Percentiles rank a stretch among this genome's conserved stretches.
Conservation (phyloP, 53 echinoderm and acorn worm genomes). For the Temnopleurus reevesii region DNA sequence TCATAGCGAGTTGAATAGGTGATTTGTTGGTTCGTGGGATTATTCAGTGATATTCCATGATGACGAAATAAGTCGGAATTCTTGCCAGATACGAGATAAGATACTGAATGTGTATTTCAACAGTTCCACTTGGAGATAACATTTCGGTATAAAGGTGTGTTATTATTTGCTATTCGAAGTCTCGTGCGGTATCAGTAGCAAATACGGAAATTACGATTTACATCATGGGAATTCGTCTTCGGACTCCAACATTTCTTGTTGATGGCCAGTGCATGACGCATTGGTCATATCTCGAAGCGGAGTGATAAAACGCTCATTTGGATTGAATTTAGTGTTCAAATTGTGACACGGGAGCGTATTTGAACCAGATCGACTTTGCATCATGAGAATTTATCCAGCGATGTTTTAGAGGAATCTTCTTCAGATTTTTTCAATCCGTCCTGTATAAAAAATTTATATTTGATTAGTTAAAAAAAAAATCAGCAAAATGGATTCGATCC, state of each 20-base stretch:
- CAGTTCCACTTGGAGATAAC: background rate
- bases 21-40: background rate
- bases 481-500: background rate
- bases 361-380: background rate
- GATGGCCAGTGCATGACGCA: background rate
- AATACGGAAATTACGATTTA: background rate
- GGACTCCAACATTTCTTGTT: background rate
- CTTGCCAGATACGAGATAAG: background rate
- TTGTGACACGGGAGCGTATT: background rate
- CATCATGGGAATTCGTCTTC: background rate
- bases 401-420: background rate
- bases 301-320: background rate
- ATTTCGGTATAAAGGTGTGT: background rate
- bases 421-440: background rate
- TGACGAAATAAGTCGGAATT: constrained; percentile 4
- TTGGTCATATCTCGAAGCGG: background rate
- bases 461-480: background rate
- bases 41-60: background rate
- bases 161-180: constrained; percentile 1
- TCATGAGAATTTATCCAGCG: background rate
- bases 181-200: background rate
- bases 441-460: background rate
- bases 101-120: background rate
- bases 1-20: no score
- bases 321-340: no score